Evolutionary conservation across 2,888 invertebrate species (phyloP).

Genomic region (Eurois occulta): DNA sequence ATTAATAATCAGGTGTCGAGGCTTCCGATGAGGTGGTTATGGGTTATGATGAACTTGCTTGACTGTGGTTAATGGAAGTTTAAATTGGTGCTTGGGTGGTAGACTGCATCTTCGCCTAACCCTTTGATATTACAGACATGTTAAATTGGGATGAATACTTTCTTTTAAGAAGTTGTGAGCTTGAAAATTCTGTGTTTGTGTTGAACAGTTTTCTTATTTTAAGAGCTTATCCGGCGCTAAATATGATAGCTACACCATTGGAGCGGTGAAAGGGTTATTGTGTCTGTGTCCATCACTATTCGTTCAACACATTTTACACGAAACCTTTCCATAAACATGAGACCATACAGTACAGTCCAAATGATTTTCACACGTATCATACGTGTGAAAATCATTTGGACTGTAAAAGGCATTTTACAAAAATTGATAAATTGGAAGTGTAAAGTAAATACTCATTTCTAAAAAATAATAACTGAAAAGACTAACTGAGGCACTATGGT

Average conservation of each 20-base stretch:
- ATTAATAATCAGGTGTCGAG: conserved; percentile 35
- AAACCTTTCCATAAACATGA: conserved; percentile 7
- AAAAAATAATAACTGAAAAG: background rate
- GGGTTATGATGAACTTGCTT: background rate
- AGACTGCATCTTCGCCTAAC: background rate
- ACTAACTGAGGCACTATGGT: background rate
- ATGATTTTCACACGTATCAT: too few relatives aligned
- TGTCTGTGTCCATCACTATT: conserved; percentile 16
- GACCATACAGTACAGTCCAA: too few relatives aligned
- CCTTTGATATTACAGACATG: background rate
- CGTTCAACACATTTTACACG: conserved; percentile 3
- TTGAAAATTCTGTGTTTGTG: background rate
- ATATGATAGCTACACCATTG: background rate
- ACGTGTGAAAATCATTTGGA: background rate
- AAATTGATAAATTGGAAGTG: background rate
- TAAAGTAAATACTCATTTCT: too few relatives aligned
- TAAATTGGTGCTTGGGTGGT: background rate
- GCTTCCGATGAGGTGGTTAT: conserved; percentile 32
- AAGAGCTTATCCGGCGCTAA: background rate
- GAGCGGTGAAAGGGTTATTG: conserved; percentile 18
- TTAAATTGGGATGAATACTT: background rate
- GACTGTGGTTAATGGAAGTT: background rate
- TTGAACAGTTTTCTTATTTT: background rate
- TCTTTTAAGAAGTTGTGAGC: background rate
- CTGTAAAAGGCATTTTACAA: background rate